Percentiles rank a stretch among this genome's conserved stretches.
phyloP scores from a whole-genome alignment of 2,797 vertebrate genomes.

The Sebastes trivittatus region DNA sequence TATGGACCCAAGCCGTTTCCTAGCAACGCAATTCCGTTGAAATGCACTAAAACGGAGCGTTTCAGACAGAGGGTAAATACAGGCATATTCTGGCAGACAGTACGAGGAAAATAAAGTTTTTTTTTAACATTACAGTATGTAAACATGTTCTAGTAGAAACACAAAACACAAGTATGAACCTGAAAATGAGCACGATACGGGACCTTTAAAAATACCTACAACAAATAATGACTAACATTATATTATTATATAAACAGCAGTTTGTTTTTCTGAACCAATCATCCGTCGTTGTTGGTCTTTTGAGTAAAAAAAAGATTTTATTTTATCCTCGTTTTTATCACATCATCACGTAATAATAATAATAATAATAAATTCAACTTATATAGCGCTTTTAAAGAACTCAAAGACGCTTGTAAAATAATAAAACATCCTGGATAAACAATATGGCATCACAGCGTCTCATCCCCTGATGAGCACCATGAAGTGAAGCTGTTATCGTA shows the following conservation, averaged over 20 bases:
- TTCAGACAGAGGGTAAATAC: too few relatives aligned
- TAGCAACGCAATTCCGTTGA: too few relatives aligned
- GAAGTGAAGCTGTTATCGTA: conserved; percentile 17
- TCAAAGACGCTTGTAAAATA: background rate
- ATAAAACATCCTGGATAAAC: background rate
- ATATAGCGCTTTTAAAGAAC: too few relatives aligned
- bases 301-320: background rate
- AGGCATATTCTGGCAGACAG: accelerated
- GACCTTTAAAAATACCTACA: background rate
- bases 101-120: too few relatives aligned
- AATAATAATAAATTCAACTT: background rate
- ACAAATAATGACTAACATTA: background rate
- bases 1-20: too few relatives aligned
- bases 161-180: too few relatives aligned
- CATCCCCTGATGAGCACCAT: conserved; percentile 1
- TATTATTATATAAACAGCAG: background rate
- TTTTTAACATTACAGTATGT: too few relatives aligned
- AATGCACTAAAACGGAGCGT: too few relatives aligned
- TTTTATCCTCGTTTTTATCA: background rate
- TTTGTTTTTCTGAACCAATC: background rate
- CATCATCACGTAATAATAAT: background rate
- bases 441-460: background rate
- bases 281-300: background rate
- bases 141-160: too few relatives aligned
- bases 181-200: too few relatives aligned